Conservation (phyloP, 2,888 invertebrate species). For the Lasius fuliginosus region DNA sequence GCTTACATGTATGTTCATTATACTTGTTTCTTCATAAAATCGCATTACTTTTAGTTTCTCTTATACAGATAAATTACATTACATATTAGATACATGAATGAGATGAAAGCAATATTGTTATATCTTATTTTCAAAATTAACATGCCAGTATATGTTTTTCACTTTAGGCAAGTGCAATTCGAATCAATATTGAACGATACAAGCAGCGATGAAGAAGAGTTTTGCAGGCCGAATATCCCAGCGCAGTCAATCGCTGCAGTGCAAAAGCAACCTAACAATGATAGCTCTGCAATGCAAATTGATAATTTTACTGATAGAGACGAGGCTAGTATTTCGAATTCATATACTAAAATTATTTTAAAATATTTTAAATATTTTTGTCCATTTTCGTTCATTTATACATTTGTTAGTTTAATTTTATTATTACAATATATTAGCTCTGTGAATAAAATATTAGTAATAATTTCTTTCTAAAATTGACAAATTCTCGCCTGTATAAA, state of each 20-base stretch:
- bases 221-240: not conserved
- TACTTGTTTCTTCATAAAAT: not conserved
- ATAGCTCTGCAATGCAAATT: not conserved
- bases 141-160: not conserved
- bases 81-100: not conserved
- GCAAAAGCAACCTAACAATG: not conserved
- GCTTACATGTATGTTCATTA: slow-evolving; percentile 13
- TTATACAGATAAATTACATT: not conserved
- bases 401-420: not conserved
- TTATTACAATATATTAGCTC: not conserved
- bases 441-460: not conserved
- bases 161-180: slow-evolving; percentile 61
- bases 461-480: not conserved
- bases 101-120: not conserved
- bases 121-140: not conserved
- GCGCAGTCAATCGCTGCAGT: not conserved
- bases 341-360: slow-evolving; percentile 3
- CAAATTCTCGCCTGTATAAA: not conserved
- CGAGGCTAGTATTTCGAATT: slow-evolving; percentile 57
- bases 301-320: slow-evolving; percentile 43
- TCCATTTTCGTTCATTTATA: not conserved
- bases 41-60: not conserved
- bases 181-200: slow-evolving; percentile 74
- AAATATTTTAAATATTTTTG: not conserved
- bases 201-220: slow-evolving; percentile 64